Evolutionary conservation across 2,888 invertebrate genomes (phyloP), one percentile per base, ranked within the genome.

Genomic region (Bellardia bayeri): DNA sequence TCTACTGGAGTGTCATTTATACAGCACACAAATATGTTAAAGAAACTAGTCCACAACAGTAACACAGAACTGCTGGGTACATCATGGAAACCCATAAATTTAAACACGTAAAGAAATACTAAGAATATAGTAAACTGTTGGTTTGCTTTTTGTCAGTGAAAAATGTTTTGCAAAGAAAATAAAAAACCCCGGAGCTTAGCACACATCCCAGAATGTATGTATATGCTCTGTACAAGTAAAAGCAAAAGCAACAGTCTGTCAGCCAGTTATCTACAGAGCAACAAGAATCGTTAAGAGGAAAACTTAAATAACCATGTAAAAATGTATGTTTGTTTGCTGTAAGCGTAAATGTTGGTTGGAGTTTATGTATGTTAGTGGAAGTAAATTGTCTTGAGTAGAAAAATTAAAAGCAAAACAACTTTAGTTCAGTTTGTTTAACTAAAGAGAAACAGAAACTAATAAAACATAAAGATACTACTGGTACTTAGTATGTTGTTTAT

Each of bases 241-340:
- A 49, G 45, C 16, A 61, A 74, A 72, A 79, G 79, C 72, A 68
- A 84, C 79, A 84, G 84, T 68, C 78, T 49, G 72, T 51, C 37
- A 56, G 66, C 40, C 33, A 80, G 37, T 37, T 61, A 80, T 37
- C 49, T 37, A 37, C 37, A 37, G 23, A 58, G 30, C 16, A 40
- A 64, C 49, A 68, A 68, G 45, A 86, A 64, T 68, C 72, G 63
- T 66, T 72, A 68, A 64, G 72, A 74, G 72, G 56, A 68, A 68
- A 81, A 45, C n/a, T 72, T 68, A 64, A 71, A 40, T 23, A 45
- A 61, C 64, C 49, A 66, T n/a, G 14, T 72, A 40, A 75, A 58
- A 23, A 11, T 61, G 66, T 45, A 3, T 11, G 78, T 33, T 42
- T 16, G 16, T 66, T 23, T 16, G 16, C 5, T 66, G 23, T 23